Evolutionary conservation across 2,113 vertebrate species (phyloP).

Genomic region (Cromileptes altivelis): DNA sequence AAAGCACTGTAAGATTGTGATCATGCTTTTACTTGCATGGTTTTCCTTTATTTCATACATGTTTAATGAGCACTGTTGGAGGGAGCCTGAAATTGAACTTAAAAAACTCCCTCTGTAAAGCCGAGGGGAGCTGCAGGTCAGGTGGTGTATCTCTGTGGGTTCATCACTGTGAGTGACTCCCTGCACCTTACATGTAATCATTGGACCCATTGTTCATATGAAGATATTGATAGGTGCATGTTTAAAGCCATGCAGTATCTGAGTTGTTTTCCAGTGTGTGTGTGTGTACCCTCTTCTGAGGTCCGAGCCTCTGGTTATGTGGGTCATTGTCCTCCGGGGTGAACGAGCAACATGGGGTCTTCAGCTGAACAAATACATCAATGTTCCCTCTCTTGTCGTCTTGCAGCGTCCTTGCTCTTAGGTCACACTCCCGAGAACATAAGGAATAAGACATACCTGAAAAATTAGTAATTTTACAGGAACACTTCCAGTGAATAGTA

Average conservation of each 20-base stretch:
- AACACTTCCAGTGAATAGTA: background rate
- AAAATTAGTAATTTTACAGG: background rate
- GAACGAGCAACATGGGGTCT: slow-evolving; percentile 35
- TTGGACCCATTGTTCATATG: slow-evolving; percentile 1
- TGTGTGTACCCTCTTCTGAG: slow-evolving; percentile 27
- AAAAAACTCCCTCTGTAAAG: too few species aligned
- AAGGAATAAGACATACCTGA: background rate
- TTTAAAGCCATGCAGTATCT: background rate
- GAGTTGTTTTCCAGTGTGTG: slow-evolving; percentile 42
- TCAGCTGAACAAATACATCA: slow-evolving; percentile 81
- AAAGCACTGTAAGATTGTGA: too few species aligned
- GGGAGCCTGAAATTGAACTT: too few species aligned
- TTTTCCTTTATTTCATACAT: too few species aligned
- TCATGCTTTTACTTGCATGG: too few species aligned
- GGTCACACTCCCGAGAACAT: slow-evolving; percentile 27
- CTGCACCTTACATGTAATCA: background rate
- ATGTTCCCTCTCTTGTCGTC: slow-evolving; percentile 28
- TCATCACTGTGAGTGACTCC: background rate
- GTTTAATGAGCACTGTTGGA: too few species aligned
- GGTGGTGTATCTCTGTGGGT: background rate
- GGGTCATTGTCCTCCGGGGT: slow-evolving; percentile 47
- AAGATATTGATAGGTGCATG: slow-evolving; percentile 9
- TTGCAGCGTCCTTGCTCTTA: slow-evolving; percentile 30
- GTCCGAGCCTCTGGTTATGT: slow-evolving; percentile 29
- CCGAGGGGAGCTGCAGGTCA: too few species aligned